Conservation (phyloP, 2,888 invertebrate species). For the Auanema sp. region DNA sequence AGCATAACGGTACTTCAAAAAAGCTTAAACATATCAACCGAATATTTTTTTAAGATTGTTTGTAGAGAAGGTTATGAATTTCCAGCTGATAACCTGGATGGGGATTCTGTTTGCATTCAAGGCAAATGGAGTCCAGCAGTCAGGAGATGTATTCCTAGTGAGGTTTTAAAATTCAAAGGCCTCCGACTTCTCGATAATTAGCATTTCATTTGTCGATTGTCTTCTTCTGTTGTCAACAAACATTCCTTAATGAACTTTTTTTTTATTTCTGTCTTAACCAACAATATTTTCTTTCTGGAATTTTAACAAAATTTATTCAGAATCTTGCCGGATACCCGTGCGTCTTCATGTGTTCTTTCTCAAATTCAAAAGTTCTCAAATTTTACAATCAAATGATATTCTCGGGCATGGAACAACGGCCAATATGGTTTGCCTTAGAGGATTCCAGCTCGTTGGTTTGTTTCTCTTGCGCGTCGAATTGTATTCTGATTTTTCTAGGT, state of each 20-base stretch:
- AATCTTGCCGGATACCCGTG: constrained; percentile 55
- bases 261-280: too few species aligned
- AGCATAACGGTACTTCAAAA: constrained; percentile 30
- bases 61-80: constrained; percentile 53
- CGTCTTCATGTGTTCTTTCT: constrained; percentile 59
- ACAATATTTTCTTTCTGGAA: not conserved
- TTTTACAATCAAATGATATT: constrained; percentile 54
- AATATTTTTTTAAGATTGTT: constrained; percentile 43
- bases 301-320: constrained; percentile 25
- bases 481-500: constrained; percentile 20
- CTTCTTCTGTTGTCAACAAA: not conserved
- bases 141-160: constrained; percentile 82
- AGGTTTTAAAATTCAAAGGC: constrained; percentile 6
- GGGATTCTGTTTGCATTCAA: constrained; percentile 82
- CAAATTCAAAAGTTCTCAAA: constrained; percentile 46
- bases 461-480: not conserved
- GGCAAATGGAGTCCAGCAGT: constrained; percentile 89
- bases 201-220: not conserved
- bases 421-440: constrained; percentile 41
- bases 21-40: not conserved
- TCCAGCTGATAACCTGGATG: constrained; percentile 40
- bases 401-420: constrained; percentile 51
- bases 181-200: not conserved
- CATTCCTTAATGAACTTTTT: constrained; percentile 4
- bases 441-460: constrained; percentile 34